A percentile compares a stretch with the other conserved stretches of the same genome.
These are phyloP conservation scores for Sebastolobus altivelis DNA, from an alignment of 2,797 vertebrate species.

Conservation along the genomic window DNA sequence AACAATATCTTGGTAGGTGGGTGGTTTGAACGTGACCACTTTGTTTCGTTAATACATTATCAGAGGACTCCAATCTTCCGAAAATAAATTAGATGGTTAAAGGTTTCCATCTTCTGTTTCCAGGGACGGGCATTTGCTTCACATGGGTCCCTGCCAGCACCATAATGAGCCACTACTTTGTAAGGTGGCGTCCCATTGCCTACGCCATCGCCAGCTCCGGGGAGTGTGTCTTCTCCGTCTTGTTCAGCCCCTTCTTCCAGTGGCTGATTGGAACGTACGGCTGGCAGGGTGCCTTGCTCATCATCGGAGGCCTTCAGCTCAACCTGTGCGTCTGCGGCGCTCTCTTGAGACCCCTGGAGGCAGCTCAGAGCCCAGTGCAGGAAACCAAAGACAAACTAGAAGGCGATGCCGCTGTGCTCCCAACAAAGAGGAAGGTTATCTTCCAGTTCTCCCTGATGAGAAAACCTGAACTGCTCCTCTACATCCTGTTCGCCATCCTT, in stretches of 20 bases:
- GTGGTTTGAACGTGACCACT: not conserved
- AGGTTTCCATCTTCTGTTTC: slow-evolving; percentile 1
- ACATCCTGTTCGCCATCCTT: slow-evolving; percentile 78
- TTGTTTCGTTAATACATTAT: not conserved
- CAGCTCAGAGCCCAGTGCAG: not conserved
- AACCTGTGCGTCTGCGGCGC: slow-evolving; percentile 82
- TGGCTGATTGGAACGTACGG: slow-evolving; percentile 80
- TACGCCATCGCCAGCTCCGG: slow-evolving; percentile 81
- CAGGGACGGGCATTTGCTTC: slow-evolving; percentile 77
- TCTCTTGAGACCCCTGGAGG: slow-evolving; percentile 77
- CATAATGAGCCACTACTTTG: slow-evolving; percentile 83
- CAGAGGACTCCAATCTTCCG: not conserved
- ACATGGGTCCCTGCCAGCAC: slow-evolving; percentile 81
- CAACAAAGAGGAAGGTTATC: slow-evolving; percentile 28
- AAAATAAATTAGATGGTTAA: not conserved
- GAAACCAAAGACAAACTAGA: slow-evolving; percentile 11
- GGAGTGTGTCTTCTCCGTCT: slow-evolving; percentile 79
- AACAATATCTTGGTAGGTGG: too few relatives aligned
- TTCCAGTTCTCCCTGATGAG: slow-evolving; percentile 75
- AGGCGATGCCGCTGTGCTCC: not conserved
- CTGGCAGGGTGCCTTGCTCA: slow-evolving; percentile 79
- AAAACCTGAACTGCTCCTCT: slow-evolving; percentile 75
- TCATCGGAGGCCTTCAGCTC: slow-evolving; percentile 83
- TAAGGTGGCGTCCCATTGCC: slow-evolving; percentile 78
- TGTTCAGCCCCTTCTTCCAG: slow-evolving; percentile 80